A percentile compares a stretch with the other conserved stretches of the same genome.
phyloP scores from a whole-genome alignment of 1,140 invertebrate species.

The Acromyrmex charruanus region DNA sequence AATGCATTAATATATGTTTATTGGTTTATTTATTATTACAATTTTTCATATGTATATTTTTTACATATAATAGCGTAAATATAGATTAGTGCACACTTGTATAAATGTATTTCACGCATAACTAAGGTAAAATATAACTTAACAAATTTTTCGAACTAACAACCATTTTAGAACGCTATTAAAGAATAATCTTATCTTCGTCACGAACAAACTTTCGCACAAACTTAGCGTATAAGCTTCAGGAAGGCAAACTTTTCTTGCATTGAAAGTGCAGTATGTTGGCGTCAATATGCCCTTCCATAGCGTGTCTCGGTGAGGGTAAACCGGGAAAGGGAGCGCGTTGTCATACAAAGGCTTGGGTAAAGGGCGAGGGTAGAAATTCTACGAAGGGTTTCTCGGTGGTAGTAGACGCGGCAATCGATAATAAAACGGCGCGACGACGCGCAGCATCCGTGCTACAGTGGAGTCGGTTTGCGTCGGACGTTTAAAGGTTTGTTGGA shows the following conservation, averaged over 20 bases:
- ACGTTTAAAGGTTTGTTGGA: slow-evolving; percentile 30
- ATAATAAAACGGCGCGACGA: slow-evolving; percentile 82
- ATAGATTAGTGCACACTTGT: background rate
- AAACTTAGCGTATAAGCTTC: slow-evolving; percentile 11
- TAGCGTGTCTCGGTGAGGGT: slow-evolving; percentile 24
- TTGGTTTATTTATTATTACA: background rate
- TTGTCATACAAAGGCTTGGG: slow-evolving; percentile 67
- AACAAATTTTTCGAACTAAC: background rate
- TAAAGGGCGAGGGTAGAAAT: slow-evolving; percentile 65
- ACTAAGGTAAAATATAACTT: background rate
- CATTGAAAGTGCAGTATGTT: slow-evolving; percentile 41
- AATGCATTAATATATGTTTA: background rate
- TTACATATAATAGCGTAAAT: background rate
- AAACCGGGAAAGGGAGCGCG: slow-evolving; percentile 65
- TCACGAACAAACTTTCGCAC: slow-evolving; percentile 7
- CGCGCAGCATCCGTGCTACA: slow-evolving; percentile 81
- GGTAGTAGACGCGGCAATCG: slow-evolving; percentile 78
- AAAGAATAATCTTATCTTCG: slow-evolving; percentile 30
- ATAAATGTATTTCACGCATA: background rate
- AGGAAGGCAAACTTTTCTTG: slow-evolving; percentile 22
- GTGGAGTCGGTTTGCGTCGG: slow-evolving; percentile 30
- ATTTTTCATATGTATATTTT: background rate
- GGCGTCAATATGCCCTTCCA: slow-evolving; percentile 35
- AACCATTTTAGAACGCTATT: background rate
- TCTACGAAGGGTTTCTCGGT: slow-evolving; percentile 63